Percentiles rank a stretch among this genome's conserved stretches.
Conservation (phyloP, 1,140 invertebrate species). For the Carposina sasakii region DNA sequence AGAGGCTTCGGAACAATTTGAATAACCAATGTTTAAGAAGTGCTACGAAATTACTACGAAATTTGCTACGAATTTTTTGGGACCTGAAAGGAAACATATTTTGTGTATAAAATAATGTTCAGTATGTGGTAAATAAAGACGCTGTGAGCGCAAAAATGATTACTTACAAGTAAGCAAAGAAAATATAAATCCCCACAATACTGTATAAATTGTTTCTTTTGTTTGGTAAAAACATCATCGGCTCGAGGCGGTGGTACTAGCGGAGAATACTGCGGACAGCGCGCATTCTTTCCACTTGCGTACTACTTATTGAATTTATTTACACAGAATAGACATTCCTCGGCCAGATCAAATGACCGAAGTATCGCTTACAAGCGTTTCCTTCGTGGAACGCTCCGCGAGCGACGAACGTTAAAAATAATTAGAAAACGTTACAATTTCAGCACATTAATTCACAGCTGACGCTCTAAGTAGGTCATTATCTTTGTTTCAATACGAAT, state of each 20-base stretch:
- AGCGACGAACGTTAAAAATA: not conserved
- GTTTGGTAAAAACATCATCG: no score
- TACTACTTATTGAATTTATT: slow-evolving; percentile 39
- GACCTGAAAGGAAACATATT: no score
- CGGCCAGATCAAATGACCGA: slow-evolving; percentile 39
- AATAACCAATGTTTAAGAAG: not conserved
- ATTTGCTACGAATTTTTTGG: not conserved
- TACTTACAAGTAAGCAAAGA: no score
- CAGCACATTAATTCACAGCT: not conserved
- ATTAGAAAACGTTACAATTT: not conserved
- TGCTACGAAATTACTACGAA: slow-evolving; percentile 45
- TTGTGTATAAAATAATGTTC: no score
- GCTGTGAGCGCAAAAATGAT: no score
- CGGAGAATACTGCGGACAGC: slow-evolving; percentile 32
- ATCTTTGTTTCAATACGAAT: no score
- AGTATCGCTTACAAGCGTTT: slow-evolving; percentile 43
- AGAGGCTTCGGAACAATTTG: no score
- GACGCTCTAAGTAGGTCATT: not conserved
- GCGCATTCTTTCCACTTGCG: slow-evolving; percentile 38
- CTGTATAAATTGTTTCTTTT: no score
- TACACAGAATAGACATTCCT: slow-evolving; percentile 45
- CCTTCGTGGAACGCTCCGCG: no score
- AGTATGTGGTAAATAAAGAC: no score
- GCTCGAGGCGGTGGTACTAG: no score
- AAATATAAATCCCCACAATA: no score